Evolutionary conservation across 2,113 vertebrate genomes (phyloP), one percentile per base, ranked within the genome.

Genomic region (Uropsilus gracilis): DNA sequence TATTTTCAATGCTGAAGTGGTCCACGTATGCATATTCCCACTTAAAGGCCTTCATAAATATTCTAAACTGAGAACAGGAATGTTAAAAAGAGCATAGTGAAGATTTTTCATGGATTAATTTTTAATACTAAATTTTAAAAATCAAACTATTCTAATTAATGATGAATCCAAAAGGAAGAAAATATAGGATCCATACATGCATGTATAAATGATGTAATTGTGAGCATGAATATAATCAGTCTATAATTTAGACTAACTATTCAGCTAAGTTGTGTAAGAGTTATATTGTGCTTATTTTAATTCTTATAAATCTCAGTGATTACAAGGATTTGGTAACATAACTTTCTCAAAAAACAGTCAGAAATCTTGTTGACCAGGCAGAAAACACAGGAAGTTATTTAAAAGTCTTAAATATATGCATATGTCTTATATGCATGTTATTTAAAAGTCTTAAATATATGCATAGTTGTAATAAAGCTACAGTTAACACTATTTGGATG

Each of bases 121-220:
- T 93, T 90, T 73, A 91, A 93, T 57, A 88, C 28, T 68, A 26
- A 71, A 46, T 76, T 63, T 68, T 83, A 89, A n/a, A 34, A 83
- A 30, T 89, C 63, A 86, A 66, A 72, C 22, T 18, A 20, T 87
- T 85, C 32, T 94, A 75, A 94, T 63, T 87, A 91, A 85, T 13
- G 22, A 88, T 28, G 39, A 90, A 7, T 63, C 93, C 82, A 39
- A 80, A 73, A 84, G 86, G 39, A 76, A 96, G 6, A 1, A 82
- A 83, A 89, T 80, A 89, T 80, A 92, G 0, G 88, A 89, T 90
- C 83, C 68, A 92, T 95, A 96, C 53, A 94, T 86, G 72, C 12
- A 94, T 59, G 71, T 94, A 95, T 95, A 44, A 96, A 89, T 88
- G 95, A 95, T 94, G 24, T 94, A 86, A 78, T 86, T 94, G 73